Percentiles rank a stretch among this genome's conserved stretches.
These are phyloP conservation scores for Myrmecobius fasciatus DNA, from an alignment of 2,113 vertebrate species.

Conservation along the genomic window DNA sequence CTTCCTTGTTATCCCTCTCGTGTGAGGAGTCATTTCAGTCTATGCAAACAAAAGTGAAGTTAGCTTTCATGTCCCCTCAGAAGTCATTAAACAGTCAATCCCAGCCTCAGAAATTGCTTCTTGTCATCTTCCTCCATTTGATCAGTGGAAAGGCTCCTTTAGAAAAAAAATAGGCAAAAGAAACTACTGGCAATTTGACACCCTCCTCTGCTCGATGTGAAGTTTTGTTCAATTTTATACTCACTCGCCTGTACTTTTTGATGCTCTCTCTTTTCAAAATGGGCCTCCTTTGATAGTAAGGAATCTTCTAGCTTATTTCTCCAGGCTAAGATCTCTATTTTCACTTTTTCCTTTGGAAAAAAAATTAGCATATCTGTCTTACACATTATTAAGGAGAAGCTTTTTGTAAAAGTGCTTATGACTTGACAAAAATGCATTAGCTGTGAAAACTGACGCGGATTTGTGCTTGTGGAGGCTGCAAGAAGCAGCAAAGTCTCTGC, in stretches of 20 bases:
- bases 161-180: conserved; percentile 49
- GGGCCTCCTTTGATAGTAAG: conserved; percentile 79
- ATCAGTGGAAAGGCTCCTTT: conserved; percentile 78
- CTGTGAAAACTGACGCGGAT: conserved; percentile 74
- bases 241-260: conserved; percentile 74
- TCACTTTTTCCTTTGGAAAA: conserved; percentile 73
- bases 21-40: conserved; percentile 6
- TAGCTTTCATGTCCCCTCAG: conserved; percentile 56
- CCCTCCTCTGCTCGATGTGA: conserved; percentile 77
- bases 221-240: conserved; percentile 77
- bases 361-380: conserved; percentile 80
- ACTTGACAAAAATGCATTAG: conserved; percentile 76
- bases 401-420: conserved; percentile 75
- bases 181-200: conserved; percentile 54
- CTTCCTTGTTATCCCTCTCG: conserved; percentile 13
- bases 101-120: conserved; percentile 80
- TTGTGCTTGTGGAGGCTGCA: conserved; percentile 61
- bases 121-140: conserved; percentile 80
- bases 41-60: conserved; percentile 62
- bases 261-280: conserved; percentile 75
- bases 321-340: conserved; percentile 79
- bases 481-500: conserved; percentile 50
- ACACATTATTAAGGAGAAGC: conserved; percentile 73
- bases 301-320: conserved; percentile 74
- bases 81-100: conserved; percentile 74